phyloP scores from a whole-genome alignment of 2,888 invertebrate species.

The Eremobia ochroleuca region DNA sequence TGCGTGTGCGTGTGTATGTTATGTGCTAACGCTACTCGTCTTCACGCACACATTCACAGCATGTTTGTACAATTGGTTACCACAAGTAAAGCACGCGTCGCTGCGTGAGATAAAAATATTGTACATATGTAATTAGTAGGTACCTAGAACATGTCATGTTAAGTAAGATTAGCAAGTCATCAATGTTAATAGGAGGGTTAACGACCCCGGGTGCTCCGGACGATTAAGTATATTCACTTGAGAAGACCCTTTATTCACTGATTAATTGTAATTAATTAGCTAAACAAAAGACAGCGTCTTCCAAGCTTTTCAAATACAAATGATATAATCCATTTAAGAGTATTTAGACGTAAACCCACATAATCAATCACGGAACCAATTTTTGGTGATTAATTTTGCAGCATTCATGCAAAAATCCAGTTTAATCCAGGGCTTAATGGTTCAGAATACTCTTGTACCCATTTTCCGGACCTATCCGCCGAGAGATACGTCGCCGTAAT shows the following conservation, averaged over 20 bases:
- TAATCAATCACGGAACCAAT: slow-evolving; percentile 17
- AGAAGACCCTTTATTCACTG: slow-evolving; percentile 8
- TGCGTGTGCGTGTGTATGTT: neutral
- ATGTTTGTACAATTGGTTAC: neutral
- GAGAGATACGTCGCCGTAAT: slow-evolving; percentile 29
- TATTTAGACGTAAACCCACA: neutral
- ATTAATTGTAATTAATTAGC: slow-evolving; percentile 24
- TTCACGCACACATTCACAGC: neutral
- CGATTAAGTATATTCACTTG: neutral
- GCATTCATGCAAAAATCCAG: slow-evolving; percentile 24
- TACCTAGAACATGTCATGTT: neutral
- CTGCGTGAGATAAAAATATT: neutral
- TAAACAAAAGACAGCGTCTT: slow-evolving; percentile 18
- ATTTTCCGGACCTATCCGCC: slow-evolving; percentile 24
- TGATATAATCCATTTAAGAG: slow-evolving; percentile 2
- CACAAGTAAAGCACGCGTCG: neutral
- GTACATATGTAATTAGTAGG: too few relatives aligned
- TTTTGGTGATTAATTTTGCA: slow-evolving; percentile 34
- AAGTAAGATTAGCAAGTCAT: slow-evolving; percentile 7
- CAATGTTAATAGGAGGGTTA: slow-evolving; percentile 11
- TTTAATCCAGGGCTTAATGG: slow-evolving; percentile 44
- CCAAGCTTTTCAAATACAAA: slow-evolving; percentile 17
- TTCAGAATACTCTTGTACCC: slow-evolving; percentile 35
- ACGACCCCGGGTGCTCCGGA: neutral
- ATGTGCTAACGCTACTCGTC: neutral